Conservation (phyloP, 2,113 vertebrate genomes). For the Cervus canadensis region DNA sequence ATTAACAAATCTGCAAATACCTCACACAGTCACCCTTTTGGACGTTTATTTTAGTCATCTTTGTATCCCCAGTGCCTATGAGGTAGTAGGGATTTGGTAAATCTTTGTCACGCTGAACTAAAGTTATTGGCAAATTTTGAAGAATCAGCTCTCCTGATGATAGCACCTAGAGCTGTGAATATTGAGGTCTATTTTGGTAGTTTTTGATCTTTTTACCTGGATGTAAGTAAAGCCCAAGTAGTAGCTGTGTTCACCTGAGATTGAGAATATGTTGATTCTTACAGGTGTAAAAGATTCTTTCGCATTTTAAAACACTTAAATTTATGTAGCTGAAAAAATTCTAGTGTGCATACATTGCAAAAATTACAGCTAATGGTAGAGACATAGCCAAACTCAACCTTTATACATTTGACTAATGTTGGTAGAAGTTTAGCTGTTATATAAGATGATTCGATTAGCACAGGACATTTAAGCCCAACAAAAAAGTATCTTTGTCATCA, state of each 20-base stretch:
- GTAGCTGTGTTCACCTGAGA: background rate
- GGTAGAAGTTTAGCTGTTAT: background rate
- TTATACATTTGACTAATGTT: background rate
- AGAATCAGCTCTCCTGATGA: background rate
- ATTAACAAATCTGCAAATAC: background rate
- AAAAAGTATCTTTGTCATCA: background rate
- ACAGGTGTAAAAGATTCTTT: background rate
- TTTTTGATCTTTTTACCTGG: background rate
- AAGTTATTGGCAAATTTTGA: background rate
- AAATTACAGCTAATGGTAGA: background rate
- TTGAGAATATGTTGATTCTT: conserved; percentile 1
- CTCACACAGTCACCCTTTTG: background rate
- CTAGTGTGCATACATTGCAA: background rate
- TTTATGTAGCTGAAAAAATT: conserved; percentile 2
- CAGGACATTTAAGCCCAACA: background rate
- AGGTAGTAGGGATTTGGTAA: background rate
- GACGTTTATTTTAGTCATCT: conserved; percentile 6
- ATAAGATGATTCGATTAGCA: background rate
- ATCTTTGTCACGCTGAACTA: background rate
- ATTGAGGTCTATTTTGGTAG: background rate
- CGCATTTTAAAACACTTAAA: background rate
- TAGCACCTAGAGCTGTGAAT: background rate
- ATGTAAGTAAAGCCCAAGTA: background rate
- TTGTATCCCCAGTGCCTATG: background rate
- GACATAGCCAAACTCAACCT: background rate